phyloP scores from a whole-genome alignment of 2,888 invertebrate species.

The Idaea straminata region DNA sequence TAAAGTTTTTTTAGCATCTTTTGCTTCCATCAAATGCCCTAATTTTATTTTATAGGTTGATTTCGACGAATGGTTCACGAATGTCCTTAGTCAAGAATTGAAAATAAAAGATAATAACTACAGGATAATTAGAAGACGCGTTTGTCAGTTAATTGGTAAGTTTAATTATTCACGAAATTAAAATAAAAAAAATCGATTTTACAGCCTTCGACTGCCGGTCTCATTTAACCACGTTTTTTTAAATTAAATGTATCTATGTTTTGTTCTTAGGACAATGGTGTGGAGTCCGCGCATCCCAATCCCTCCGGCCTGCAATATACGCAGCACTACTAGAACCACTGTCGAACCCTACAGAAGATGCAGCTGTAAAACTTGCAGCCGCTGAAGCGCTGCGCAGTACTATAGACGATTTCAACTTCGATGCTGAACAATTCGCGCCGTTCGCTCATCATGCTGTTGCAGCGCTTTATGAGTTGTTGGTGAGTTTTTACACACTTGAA shows the following conservation, averaged over 20 bases:
- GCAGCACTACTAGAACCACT: conserved; percentile 87
- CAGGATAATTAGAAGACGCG: conserved; percentile 89
- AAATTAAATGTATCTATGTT: neutral
- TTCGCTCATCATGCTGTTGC: conserved; percentile 89
- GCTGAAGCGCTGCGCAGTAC: conserved; percentile 90
- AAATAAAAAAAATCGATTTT: too few species aligned
- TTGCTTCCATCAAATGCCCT: too few species aligned
- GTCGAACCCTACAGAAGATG: conserved; percentile 84
- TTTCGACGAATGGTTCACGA: conserved; percentile 95
- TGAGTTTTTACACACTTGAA: conserved; percentile 39
- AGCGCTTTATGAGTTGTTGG: conserved; percentile 89
- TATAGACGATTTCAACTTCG: conserved; percentile 96
- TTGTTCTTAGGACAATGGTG: conserved; percentile 82
- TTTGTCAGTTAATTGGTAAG: conserved; percentile 90
- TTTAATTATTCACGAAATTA: too few species aligned
- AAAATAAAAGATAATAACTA: conserved; percentile 90
- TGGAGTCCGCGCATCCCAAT: conserved; percentile 89
- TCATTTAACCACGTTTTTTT: neutral
- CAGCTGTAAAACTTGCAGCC: conserved; percentile 93
- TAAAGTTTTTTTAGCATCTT: too few species aligned
- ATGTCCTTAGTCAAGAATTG: conserved; percentile 89
- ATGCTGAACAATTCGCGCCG: conserved; percentile 90
- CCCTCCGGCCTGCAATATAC: conserved; percentile 90
- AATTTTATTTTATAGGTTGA: conserved; percentile 82
- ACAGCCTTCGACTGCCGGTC: neutral